A percentile compares a stretch with the other conserved stretches of the same genome.
phyloP scores from a whole-genome alignment of 1,140 invertebrate species.

The Nephotettix cincticeps region DNA sequence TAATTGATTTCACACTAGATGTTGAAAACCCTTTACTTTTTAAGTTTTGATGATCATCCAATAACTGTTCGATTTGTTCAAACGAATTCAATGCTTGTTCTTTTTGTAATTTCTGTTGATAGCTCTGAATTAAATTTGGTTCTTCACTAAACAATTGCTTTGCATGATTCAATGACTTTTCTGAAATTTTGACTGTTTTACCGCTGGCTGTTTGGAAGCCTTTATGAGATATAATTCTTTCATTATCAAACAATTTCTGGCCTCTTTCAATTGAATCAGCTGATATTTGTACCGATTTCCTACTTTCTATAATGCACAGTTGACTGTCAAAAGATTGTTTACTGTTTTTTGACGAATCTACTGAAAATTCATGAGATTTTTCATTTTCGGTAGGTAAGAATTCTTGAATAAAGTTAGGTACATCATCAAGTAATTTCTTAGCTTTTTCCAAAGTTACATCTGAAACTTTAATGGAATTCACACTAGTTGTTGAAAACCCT shows the following conservation, averaged over 20 bases:
- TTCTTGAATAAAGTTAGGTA: too few species aligned
- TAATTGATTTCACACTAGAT: slow-evolving; percentile 31
- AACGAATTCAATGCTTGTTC: too few species aligned
- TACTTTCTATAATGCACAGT: too few species aligned
- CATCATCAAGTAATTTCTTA: slow-evolving; percentile 24
- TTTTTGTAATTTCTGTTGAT: too few species aligned
- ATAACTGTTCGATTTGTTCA: background rate
- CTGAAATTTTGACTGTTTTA: slow-evolving; percentile 46
- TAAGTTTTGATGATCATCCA: slow-evolving; percentile 39
- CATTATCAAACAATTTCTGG: too few species aligned
- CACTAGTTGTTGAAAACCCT: slow-evolving; percentile 37
- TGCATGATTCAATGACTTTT: slow-evolving; percentile 44
- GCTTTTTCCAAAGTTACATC: slow-evolving; percentile 35
- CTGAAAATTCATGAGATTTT: too few species aligned
- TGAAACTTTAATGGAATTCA: slow-evolving; percentile 34
- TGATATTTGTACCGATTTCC: too few species aligned
- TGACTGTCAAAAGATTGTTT: too few species aligned
- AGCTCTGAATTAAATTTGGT: slow-evolving; percentile 28
- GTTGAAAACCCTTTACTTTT: slow-evolving; percentile 34
- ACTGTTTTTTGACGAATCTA: too few species aligned
- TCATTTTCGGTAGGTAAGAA: too few species aligned
- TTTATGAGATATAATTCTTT: too few species aligned
- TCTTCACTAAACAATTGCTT: slow-evolving; percentile 42
- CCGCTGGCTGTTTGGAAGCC: slow-evolving; percentile 47
- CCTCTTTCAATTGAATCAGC: too few species aligned